Conservation (phyloP, 2,797 vertebrate genomes). For the Ibycter americanus region DNA sequence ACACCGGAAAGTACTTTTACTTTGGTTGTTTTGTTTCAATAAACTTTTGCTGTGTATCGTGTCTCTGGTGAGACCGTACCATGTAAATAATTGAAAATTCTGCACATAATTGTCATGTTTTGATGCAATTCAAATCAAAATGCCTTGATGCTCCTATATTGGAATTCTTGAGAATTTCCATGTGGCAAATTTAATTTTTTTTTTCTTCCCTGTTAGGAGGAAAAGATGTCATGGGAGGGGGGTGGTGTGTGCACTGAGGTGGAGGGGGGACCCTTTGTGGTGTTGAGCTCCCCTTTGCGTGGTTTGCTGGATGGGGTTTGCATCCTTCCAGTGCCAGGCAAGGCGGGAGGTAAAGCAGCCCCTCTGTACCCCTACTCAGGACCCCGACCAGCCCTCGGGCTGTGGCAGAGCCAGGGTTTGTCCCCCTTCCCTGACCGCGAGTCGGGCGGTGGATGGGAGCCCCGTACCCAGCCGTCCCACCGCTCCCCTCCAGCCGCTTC, state of each 20-base stretch:
- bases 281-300: not conserved
- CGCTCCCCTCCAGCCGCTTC: not conserved
- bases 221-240: not conserved
- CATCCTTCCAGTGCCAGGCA: fast-evolving
- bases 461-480: fast-evolving
- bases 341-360: fast-evolving
- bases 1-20: not conserved
- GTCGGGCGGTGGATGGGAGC: not conserved
- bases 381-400: fast-evolving
- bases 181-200: not conserved
- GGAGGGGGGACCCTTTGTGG: not conserved
- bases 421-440: not conserved
- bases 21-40: not conserved
- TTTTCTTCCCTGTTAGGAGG: not conserved
- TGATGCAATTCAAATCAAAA: not conserved
- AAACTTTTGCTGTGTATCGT: not conserved
- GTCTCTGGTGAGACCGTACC: not conserved
- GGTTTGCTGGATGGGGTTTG: not conserved
- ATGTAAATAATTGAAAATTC: not conserved
- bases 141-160: not conserved
- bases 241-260: fast-evolving
- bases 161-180: not conserved
- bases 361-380: not conserved
- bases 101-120: fast-evolving
- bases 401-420: not conserved